Conservation (phyloP, 2,797 vertebrate species). For the Enteromius paludinosus region DNA sequence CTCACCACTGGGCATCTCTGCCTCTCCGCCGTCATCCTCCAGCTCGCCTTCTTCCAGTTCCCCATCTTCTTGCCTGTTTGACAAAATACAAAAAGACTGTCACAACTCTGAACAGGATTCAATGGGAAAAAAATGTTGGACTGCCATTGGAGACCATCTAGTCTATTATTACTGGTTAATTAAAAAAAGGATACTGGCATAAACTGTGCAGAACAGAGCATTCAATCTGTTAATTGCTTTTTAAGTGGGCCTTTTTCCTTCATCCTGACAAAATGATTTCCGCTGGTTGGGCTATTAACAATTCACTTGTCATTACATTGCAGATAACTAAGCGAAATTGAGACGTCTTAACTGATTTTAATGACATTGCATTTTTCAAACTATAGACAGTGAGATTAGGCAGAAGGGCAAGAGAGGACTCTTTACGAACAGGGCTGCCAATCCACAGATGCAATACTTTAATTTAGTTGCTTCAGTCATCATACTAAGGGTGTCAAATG, state of each 20-base stretch:
- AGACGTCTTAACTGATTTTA: background rate
- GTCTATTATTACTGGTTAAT: background rate
- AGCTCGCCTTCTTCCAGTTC: conserved; percentile 94
- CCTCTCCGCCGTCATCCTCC: conserved; percentile 90
- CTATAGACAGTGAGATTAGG: background rate
- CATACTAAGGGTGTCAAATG: conserved; percentile 17
- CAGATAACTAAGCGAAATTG: background rate
- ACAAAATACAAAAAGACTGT: conserved; percentile 32
- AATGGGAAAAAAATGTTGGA: too few relatives aligned
- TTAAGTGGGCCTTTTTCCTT: conserved; percentile 1
- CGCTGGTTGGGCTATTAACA: conserved; percentile 8
- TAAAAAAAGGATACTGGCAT: background rate
- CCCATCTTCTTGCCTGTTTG: conserved; percentile 84
- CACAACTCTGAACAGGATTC: conserved; percentile 17
- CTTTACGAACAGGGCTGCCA: background rate
- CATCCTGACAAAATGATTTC: background rate
- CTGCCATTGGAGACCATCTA: background rate
- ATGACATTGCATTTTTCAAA: background rate
- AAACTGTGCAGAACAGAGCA: background rate
- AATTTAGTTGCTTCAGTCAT: background rate
- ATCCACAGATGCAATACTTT: conserved; percentile 20
- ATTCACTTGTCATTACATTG: background rate
- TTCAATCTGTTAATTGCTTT: background rate
- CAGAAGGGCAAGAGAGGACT: background rate
- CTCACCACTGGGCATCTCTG: conserved; percentile 76